These are phyloP conservation scores for Euclidia mi DNA, from an alignment of 2,888 invertebrate species.

Conservation along the genomic window DNA sequence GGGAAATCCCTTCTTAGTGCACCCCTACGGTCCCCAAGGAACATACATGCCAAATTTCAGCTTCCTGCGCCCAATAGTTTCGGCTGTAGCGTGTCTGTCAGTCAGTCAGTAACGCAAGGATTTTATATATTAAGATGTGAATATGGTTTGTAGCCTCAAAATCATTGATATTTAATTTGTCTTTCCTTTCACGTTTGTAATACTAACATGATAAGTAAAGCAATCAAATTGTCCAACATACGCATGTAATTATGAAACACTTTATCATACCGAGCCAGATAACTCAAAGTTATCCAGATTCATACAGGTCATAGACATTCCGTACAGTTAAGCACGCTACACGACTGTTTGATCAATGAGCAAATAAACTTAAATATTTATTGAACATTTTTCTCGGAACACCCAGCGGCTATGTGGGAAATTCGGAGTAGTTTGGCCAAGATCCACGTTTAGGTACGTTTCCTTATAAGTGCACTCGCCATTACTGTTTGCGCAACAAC, in stretches of 20 bases:
- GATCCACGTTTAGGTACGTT: conserved; percentile 59
- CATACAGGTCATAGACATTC: conserved; percentile 21
- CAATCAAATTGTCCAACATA: background rate
- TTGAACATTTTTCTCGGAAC: conserved; percentile 51
- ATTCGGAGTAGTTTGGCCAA: conserved; percentile 66
- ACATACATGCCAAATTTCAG: too few species aligned
- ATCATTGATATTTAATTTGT: too few species aligned
- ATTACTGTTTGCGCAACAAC: conserved; percentile 71
- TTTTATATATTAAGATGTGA: too few species aligned
- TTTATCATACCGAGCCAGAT: background rate
- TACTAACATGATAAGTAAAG: too few species aligned
- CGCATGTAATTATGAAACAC: background rate
- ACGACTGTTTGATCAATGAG: conserved; percentile 35
- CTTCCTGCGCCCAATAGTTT: too few species aligned
- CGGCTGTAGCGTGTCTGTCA: too few species aligned
- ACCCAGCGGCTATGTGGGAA: conserved; percentile 46
- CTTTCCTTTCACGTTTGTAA: too few species aligned
- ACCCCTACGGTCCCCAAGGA: too few species aligned
- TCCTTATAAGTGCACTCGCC: conserved; percentile 76
- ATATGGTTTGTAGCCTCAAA: too few species aligned
- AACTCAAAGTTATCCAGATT: conserved; percentile 10
- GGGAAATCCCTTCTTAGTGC: too few species aligned
- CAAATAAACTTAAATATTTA: conserved; percentile 34
- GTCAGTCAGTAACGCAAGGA: too few species aligned
- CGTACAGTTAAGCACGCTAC: conserved; percentile 9